Base-by-base conservation (phyloP, 1,140 invertebrate genomes). In the Telenomus remus region DNA sequence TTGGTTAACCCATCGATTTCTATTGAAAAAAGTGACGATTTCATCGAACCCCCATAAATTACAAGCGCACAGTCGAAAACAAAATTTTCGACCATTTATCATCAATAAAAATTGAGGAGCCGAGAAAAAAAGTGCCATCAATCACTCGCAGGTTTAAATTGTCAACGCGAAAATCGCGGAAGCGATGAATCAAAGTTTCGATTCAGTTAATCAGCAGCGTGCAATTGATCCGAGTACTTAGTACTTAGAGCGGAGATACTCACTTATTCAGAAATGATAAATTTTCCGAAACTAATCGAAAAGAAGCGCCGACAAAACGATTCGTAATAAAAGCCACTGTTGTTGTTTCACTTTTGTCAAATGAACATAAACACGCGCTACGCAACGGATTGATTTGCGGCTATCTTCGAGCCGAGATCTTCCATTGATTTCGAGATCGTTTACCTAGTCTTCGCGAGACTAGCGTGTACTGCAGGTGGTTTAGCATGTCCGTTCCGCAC, bases 401-500 rank as follows among this genome's bases (percentile, higher is more conserved):
- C 60, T 78, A 68, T 69, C 60, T 48, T 46, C 27, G 60, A 61
- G 49, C 56, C 61, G 56, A 71, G 71, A 73, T 74, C 56, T 71
- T 73, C 57, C 76, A 75, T 75, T 72, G 76, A 74, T 78, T 70
- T 71, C 47, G 54, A 72, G 70, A 78, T 78, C 76, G 71, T 74
- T 75, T 70, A 79, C 76, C 71, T 79, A 69, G 76, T 75, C 71
- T 72, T 75, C 51, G 76, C 71, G 63, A 69, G 76, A 79, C 76
- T 74, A 78, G 70, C 57, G 54, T 75, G 64, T 74, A 79, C 76
- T 79, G 66, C 66, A 72, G 70, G 66, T 74, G 63, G 76, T 74
- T 78, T 73, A 78, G 71, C 76, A 78, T 74, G 76, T 78, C 76
- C 76, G 71, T 78, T 78, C 70, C 66, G 70, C 65, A 64, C 76